Base-by-base conservation (phyloP, 2,888 invertebrate genomes). In the Thereva unica region DNA sequence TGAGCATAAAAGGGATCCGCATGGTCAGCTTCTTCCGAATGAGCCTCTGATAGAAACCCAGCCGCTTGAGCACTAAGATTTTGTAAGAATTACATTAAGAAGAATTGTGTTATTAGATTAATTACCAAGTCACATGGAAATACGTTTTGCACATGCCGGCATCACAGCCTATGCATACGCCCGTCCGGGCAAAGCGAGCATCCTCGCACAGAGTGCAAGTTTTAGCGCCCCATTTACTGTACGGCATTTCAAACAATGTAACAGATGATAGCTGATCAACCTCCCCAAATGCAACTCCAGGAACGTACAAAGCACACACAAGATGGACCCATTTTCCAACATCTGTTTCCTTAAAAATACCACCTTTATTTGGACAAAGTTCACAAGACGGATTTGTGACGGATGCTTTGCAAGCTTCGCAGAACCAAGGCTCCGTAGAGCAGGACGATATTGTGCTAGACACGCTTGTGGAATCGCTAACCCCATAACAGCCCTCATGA, bases 341-440 rank as follows among this genome's bases (percentile, higher is more conserved):
- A 83, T 97, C 97, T 0, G 97, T 97, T 81, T 97, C 95, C 81
- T 99, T 99, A 78, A 88, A 97, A 80, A 89, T 97, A 72, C 91
- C 95, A 82, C 89, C 91, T 77, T 85, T 87, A 78, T 95, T 96
- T 0, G 98, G 98, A 78, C 99, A 99, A 10, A 99, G 83, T 82
- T 98, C 97, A 80, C 99, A 99, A 44, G 86, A 87, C 0, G 97
- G 97, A 78, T 92, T 90, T 9, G 85, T 87, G 9, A 93, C 89
- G 0, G 94, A 95, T 23, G 95, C 95, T 74, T 93, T 91, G 77
- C 99, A 99, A 4, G 97, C 94, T 80, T 99, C 98, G 83, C 99
- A 99, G 81, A 99, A 99, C 99, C 99, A 99, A 0, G 97, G 97
- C 71, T 98, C 97, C 0, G 97, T 97, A 38, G 96, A 95, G 64